Evolutionary conservation across 2,113 vertebrate genomes (phyloP), one percentile per base, ranked within the genome.

Genomic region (Corythornis madagascariensis): DNA sequence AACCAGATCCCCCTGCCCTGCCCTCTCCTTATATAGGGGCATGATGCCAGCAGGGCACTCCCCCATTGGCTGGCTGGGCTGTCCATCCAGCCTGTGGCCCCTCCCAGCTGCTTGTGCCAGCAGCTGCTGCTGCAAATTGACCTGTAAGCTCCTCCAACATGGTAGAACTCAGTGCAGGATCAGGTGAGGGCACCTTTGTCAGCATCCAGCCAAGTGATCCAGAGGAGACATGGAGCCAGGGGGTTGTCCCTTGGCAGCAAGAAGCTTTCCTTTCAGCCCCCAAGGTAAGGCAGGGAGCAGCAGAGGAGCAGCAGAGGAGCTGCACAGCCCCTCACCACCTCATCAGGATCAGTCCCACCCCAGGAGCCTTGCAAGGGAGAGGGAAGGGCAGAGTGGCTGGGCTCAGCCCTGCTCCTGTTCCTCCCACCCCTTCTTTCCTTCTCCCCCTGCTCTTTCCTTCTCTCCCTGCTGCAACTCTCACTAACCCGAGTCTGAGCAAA

Each of bases 181-280:
- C 70, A 18, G 57, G 19, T 20, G 6, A 16, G 31, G 55, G 42
- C 38, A 40, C 3, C 28, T 21, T 15, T 56, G 40, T 43, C 67
- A 57, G 45, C 50, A 56, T 26, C 5, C 31, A 61, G 63, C 64
- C 14, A 22, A 4, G 12, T 6, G 38, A 25, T 4, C 35, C 15
- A 12, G 35, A 10, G 31, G 16, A 52, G 40, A 11, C 31, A 21
- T 61, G 66, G 11, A 6, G 10, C 16, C 15, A 16, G 31, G 10
- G 0, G 16, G 35, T 2, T 52, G 35, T 12, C 35, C 4, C 9
- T 25, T 25, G 52, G 52, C 31, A 16, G 16, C 4, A 16, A 3
- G 8, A 43, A 64, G 35, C 21, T 17, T 38, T 45, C 50, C 33
- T 42, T 55, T 16, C 9, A 21, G 67, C 59, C 35, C 19, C 55